Evolutionary conservation across 2,888 invertebrate genomes (phyloP), one percentile per base, ranked within the genome.

Genomic region (Metopia argyrocephala): DNA sequence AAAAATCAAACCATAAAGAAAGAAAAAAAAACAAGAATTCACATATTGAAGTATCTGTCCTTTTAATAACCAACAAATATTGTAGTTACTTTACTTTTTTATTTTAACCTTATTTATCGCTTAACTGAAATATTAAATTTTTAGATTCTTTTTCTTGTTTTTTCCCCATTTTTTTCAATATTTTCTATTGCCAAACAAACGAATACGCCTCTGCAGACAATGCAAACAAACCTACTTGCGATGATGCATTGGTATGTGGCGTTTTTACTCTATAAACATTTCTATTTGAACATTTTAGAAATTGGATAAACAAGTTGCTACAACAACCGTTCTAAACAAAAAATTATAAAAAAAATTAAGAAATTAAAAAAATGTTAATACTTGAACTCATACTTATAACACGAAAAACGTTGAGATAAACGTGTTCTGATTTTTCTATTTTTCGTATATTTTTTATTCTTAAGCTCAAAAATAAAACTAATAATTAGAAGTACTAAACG

Each of bases 231-330:
- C 64, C 68, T 25, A 68, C 62, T 75, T 80, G 65, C 45, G 31
- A 54, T 65, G 64, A 45, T 76, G 76, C 68, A 71, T 65, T 61
- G 75, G 59, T 38, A 75, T 56, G 80, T 82, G 80, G 80, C 23
- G 21, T 5, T 31, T 66, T 23, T 54, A 59, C 27, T 52, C 20
- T 48, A 48, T 15, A 48, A 48, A 48, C 61, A 61, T 15, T 69
- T 66, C 20, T 48, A 28, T 68, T 68, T 69, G 54, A 27, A 21
- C 21, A 54, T 56, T 62, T 80, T 70, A 62, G 59, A 71, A 76
- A 84, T 84, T 84, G 80, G 81, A 71, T 78, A 84, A 84, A 83
- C 85, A 84, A 83, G 84, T 84, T 80, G 78, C 79, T 73, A 70
- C 76, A 69, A 82, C 83, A 78, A 79, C 79, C 68, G 56, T 21